Conservation (phyloP, 2,113 vertebrate genomes). For the Tychaedon coryphoeus region DNA sequence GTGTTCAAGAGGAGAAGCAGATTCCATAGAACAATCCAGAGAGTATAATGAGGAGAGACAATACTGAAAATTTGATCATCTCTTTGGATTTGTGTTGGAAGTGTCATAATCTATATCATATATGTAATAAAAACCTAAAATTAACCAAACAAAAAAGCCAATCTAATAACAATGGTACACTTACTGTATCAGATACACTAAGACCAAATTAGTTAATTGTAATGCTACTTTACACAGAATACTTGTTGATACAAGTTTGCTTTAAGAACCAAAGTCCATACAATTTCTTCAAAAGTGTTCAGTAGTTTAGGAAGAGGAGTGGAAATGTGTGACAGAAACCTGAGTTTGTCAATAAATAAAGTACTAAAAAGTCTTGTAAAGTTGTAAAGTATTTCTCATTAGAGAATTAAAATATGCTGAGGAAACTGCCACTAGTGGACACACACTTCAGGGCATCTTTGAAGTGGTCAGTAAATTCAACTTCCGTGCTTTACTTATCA, state of each 20-base stretch:
- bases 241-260: neutral
- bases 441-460: neutral
- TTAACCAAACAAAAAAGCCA: neutral
- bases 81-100: neutral
- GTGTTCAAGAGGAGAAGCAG: neutral
- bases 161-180: neutral
- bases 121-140: neutral
- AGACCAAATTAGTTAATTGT: neutral
- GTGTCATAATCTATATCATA: neutral
- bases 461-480: neutral
- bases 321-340: neutral
- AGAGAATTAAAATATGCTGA: neutral
- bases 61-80: neutral
- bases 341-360: neutral
- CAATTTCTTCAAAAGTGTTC: neutral
- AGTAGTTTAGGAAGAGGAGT: neutral
- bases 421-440: neutral
- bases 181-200: neutral
- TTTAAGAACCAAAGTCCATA: neutral
- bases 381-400: neutral
- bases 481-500: neutral
- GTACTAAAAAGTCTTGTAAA: neutral
- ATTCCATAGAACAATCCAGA: neutral
- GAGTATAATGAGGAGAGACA: neutral
- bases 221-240: neutral